Base-by-base conservation (phyloP, 2,113 vertebrate species). In the Chloroceryle aenea region DNA sequence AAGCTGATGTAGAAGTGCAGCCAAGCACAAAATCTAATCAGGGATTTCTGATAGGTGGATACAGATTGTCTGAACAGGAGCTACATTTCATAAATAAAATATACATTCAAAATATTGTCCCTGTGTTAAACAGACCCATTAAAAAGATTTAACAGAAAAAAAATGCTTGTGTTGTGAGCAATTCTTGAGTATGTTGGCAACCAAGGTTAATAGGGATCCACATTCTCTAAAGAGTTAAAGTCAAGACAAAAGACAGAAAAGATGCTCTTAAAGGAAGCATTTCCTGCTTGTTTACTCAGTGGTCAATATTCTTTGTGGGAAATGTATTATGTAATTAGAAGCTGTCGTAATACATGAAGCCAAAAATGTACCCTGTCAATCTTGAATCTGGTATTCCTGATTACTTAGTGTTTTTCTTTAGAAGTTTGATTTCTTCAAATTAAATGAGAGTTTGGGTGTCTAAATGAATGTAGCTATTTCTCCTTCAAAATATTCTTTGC, bases 251-350 rank as follows among this genome's bases (percentile, higher is more conserved):
- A 73, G 7, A 22, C 10, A 21, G 21, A 85, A 56, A 10, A 69
- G 2, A 17, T 36, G 4, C 3, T 63, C 19, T 48, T 74, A 52
- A 76, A 83, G 7, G 8, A 86, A 66, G 25, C 4, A 45, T 66
- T 61, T 66, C 30, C 19, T 36, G 5, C 23, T 56, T 73, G 14
- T 58, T 86, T 66, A 38, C 8, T 34, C 23, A 66, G 19, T 36
- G 14, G 11, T 45, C 27, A 85, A 6, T 0, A 1, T 34, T 25
- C n/a, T 75, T 79, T 40, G 6, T 34, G 8, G 14, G 16, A 20
- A 80, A 82, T 50, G 23, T 50, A 38, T 15, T 7, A 7, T 6
- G 2, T 16, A 29, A 50, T 69, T 61, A 81, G 56, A 90, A 18
- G 4, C 3, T 89, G 6, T 52, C 7, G 12, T 42, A 38, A 84